Evolutionary conservation across 2,888 invertebrate genomes (phyloP), one percentile per base, ranked within the genome.

Genomic region (Aphidoletes aphidimyza): DNA sequence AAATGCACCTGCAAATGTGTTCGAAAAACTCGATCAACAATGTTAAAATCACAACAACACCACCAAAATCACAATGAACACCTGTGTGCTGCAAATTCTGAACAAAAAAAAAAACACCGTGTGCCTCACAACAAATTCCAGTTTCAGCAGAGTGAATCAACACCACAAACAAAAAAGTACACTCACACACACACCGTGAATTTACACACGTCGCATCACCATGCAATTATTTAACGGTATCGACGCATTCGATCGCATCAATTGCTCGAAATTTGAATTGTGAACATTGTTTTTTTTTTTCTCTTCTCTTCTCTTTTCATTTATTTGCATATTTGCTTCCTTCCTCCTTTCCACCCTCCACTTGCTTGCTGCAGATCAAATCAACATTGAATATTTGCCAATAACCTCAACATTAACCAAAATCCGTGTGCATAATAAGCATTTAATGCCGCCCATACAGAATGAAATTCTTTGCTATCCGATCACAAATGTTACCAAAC

Each of bases 361-460:
- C 5, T 84, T 49, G 17, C 26, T 89, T 90, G 93, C 91, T 93
- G 91, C 94, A 94, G 95, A 94, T 91, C 91, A 93, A 88, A 88
- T 88, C 86, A 93, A 94, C 91, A 93, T 95, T 89, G 95, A 95
- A 91, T 95, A 95, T 90, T 94, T 94, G 90, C 95, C 95, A 88
- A 94, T 95, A 88, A 94, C 95, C 86, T 93, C 95, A 84, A 95
- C 94, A 86, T 91, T 95, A 88, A 95, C 95, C 87, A 94, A 94
- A 91, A 95, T 95, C 88, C 92, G 94, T 89, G 93, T 95, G 84
- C 94, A 94, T 89, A 94, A 94, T 91, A 93, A 92, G 88, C 89
- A 90, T 85, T 91, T 91, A 85, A 87, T 89, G 84, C 90, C 90
- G 81, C 89, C 89, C 22, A 37, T 37, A 3, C 89, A 90, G 85